Evolutionary conservation across 2,888 invertebrate species (phyloP).

Genomic region (Rambutsinella grinnellia): DNA sequence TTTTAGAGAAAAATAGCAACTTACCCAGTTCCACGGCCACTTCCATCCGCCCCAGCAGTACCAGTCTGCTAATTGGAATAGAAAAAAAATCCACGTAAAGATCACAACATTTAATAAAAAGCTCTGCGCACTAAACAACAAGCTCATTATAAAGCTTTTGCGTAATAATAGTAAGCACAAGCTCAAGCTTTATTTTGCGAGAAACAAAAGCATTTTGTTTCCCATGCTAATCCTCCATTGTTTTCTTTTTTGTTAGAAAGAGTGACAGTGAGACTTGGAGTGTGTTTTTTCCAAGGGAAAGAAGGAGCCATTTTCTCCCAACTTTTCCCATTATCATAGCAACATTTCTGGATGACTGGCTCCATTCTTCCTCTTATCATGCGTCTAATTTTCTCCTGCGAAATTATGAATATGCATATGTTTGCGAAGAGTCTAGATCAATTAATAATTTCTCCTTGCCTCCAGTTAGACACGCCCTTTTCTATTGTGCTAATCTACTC

Average conservation of each 20-base stretch:
- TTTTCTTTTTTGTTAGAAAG: no score
- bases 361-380: no score
- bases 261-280: background rate
- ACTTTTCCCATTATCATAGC: no score
- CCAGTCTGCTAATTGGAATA: slow-evolving; percentile 82
- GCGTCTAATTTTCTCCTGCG: no score
- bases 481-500: no score
- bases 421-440: no score
- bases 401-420: no score
- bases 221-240: background rate
- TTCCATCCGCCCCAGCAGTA: slow-evolving; percentile 83
- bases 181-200: background rate
- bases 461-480: no score
- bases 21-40: slow-evolving; percentile 85
- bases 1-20: slow-evolving; percentile 37
- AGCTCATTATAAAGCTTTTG: slow-evolving; percentile 9
- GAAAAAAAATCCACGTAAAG: slow-evolving; percentile 43
- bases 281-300: background rate
- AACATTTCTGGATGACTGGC: no score
- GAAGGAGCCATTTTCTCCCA: background rate
- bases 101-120: slow-evolving; percentile 43
- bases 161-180: background rate
- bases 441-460: no score
- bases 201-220: background rate
- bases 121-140: slow-evolving; percentile 14